Evolutionary conservation across 2,888 invertebrate genomes (phyloP), one percentile per base, ranked within the genome.

Genomic region (Habrosyne pyritoides): DNA sequence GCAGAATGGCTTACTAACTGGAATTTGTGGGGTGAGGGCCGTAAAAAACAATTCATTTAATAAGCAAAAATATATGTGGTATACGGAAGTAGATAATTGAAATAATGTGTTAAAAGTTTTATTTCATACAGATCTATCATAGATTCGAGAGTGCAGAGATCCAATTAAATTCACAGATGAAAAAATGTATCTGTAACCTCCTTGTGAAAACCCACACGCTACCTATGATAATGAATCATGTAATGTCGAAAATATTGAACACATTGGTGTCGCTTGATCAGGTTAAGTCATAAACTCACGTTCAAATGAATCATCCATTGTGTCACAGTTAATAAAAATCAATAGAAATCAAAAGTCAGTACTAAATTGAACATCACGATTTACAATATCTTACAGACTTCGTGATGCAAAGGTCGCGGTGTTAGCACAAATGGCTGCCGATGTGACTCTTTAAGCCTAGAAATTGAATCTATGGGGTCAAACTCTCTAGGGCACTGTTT

Each of bases 361-460:
- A 73, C 70, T 67, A 61, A 69, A 68, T 64, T 61, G 61, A 71
- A 69, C 60, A 72, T 76, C 81, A 83, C 81, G 83, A 81, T 71
- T 72, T 63, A 69, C 81, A 79, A 84, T 86, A 84, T 83, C 83
- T 83, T 80, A 81, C 79, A 59, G 69, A 68, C 68, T 57, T 91
- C 91, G 87, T 89, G 89, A 84, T 71, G 71, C 59, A 53, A 73
- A 71, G 90, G 86, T 89, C 87, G 86, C 70, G 76, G 77, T 79
- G 80, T 71, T 71, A 70, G 73, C 76, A 75, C 75, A 78, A 79
- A 81, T 79, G 74, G 77, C 77, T 75, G 76, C 75, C 71, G 73
- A 78, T 77, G 76, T 77, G 81, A 81, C 76, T 76, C 73, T 77
- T 75, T 73, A 75, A 77, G 73, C 75, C 74, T 72, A 75, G 77